phyloP scores from a whole-genome alignment of 2,888 invertebrate species.

The Xanthorhoe spadicearia region DNA sequence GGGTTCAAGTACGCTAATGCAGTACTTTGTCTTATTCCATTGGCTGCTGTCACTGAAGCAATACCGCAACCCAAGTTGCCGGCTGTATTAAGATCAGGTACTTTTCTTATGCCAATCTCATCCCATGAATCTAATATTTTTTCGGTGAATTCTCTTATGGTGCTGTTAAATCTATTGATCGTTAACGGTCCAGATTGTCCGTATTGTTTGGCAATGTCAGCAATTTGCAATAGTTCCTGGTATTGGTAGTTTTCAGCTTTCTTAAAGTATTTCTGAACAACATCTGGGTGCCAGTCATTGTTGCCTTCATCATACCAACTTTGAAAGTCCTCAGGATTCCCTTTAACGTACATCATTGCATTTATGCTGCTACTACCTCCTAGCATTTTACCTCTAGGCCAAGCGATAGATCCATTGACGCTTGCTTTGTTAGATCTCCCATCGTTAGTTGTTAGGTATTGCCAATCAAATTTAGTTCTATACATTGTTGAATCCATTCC shows the following conservation, averaged over 20 bases:
- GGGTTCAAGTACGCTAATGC: background rate
- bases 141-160: conserved; percentile 58
- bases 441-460: conserved; percentile 91
- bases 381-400: conserved; percentile 87
- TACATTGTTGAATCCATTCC: conserved; percentile 40
- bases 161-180: conserved; percentile 73
- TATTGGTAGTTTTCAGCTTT: conserved; percentile 79
- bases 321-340: conserved; percentile 68
- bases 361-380: conserved; percentile 85
- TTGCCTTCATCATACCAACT: conserved; percentile 83
- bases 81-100: background rate
- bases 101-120: background rate
- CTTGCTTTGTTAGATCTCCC: conserved; percentile 88
- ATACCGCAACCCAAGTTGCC: background rate
- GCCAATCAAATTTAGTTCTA: conserved; percentile 88
- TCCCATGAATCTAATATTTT: background rate
- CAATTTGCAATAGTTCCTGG: conserved; percentile 46
- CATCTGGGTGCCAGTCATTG: conserved; percentile 80
- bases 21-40: background rate
- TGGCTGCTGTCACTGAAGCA: background rate
- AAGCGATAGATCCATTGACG: conserved; percentile 59
- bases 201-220: conserved; percentile 54
- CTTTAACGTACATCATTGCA: conserved; percentile 84
- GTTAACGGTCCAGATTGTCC: conserved; percentile 74
- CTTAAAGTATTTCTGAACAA: conserved; percentile 75